Conservation (phyloP, 1,140 invertebrate species). For the Stenopsyche tienmushanensis region DNA sequence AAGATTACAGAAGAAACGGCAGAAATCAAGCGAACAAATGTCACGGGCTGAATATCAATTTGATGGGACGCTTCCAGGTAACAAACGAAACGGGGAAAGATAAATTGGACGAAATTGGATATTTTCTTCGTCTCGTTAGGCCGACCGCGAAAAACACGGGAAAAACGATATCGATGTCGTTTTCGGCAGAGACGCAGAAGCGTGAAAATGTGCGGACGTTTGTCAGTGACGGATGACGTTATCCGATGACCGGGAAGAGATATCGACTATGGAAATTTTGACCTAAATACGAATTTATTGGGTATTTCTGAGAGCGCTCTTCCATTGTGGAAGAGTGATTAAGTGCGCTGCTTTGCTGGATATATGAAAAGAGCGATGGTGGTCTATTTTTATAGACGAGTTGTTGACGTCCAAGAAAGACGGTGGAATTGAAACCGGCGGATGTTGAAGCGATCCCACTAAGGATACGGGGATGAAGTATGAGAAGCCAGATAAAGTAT, state of each 20-base stretch:
- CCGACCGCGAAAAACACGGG: constrained; percentile 3
- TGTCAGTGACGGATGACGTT: background rate
- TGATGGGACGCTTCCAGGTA: constrained; percentile 5
- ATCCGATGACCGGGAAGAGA: background rate
- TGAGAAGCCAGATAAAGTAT: no score
- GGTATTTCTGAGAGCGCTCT: no score
- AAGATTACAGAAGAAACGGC: constrained; percentile 19
- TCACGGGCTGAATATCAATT: constrained; percentile 25
- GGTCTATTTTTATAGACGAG: no score
- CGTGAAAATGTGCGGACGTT: background rate
- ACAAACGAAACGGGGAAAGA: constrained; percentile 17
- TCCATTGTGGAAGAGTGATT: no score
- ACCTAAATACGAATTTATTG: no score
- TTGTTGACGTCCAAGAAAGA: no score
- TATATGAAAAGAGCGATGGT: no score
- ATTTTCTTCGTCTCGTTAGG: constrained; percentile 20
- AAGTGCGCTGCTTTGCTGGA: no score
- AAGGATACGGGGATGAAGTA: no score
- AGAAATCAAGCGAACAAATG: constrained; percentile 23
- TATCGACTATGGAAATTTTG: no score
- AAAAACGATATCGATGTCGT: constrained; percentile 7
- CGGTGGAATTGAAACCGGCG: no score
- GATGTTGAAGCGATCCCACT: no score
- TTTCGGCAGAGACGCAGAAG: background rate
- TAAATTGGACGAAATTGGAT: constrained; percentile 23